Evolutionary conservation across 2,797 vertebrate species (phyloP).

Genomic region (Lerista edwardsae): DNA sequence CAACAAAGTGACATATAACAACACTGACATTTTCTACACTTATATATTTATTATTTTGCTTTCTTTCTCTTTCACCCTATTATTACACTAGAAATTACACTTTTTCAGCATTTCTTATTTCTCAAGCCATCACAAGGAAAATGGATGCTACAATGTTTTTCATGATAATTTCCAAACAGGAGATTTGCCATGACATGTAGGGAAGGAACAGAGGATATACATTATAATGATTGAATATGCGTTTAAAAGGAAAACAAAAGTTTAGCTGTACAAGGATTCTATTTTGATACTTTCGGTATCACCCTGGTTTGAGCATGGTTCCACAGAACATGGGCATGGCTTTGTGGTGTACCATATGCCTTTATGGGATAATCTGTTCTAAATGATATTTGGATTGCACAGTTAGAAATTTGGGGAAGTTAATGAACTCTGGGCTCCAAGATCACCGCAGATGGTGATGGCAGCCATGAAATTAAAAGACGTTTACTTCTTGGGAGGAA

Average conservation of each 20-base stretch:
- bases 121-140: conserved; percentile 29
- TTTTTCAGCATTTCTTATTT: background rate
- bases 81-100: conserved; percentile 25
- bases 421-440: too few relatives aligned
- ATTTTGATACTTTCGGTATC: background rate
- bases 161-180: background rate
- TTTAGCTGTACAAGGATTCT: background rate
- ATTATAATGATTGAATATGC: conserved; percentile 6
- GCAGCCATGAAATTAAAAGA: too few relatives aligned
- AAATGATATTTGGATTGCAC: too few relatives aligned
- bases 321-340: background rate
- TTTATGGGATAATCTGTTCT: too few relatives aligned
- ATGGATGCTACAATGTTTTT: conserved; percentile 18
- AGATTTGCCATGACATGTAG: conserved; percentile 11
- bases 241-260: background rate
- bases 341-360: too few relatives aligned
- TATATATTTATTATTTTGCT: conserved; percentile 27
- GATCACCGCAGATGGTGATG: too few relatives aligned
- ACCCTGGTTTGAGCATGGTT: background rate
- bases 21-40: conserved; percentile 27
- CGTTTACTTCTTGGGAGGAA: too few relatives aligned
- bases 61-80: background rate
- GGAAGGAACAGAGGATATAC: background rate
- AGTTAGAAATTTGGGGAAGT: too few relatives aligned
- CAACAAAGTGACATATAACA: background rate